Evolutionary conservation across 2,797 vertebrate species (phyloP).

Genomic region (Saxicola maurus): DNA sequence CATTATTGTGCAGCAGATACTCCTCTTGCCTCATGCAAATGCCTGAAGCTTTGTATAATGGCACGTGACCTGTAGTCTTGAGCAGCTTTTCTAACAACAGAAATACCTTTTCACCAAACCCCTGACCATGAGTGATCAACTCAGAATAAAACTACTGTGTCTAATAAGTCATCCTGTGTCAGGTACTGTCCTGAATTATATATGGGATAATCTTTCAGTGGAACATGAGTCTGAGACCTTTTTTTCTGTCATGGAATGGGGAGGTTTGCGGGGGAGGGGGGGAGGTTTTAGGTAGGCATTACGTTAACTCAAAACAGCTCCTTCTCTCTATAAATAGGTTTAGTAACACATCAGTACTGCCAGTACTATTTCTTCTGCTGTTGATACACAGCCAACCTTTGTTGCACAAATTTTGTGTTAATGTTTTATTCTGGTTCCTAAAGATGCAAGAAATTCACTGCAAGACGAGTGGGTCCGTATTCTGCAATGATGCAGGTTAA

Average conservation of each 20-base stretch:
- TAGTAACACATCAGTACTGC: neutral
- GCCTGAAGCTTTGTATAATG: neutral
- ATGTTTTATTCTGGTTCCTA: neutral
- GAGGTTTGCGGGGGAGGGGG: fast-evolving
- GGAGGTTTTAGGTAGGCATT: neutral
- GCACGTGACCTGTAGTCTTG: fast-evolving
- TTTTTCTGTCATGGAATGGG: neutral
- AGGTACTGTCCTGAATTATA: neutral
- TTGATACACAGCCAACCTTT: neutral
- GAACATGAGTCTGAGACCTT: neutral
- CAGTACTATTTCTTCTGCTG: neutral
- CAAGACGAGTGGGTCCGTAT: neutral
- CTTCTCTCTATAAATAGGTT: neutral
- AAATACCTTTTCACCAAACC: neutral
- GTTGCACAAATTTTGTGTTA: neutral
- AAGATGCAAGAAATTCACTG: neutral
- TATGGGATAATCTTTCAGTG: neutral
- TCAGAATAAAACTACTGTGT: neutral
- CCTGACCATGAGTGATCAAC: neutral
- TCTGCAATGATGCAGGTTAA: neutral
- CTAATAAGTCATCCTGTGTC: neutral
- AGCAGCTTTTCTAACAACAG: neutral
- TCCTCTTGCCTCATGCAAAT: neutral
- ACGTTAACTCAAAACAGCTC: neutral
- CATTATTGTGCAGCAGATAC: neutral